Evolutionary conservation across 2,113 vertebrate genomes (phyloP).

Genomic region (Probosciger aterrimus): DNA sequence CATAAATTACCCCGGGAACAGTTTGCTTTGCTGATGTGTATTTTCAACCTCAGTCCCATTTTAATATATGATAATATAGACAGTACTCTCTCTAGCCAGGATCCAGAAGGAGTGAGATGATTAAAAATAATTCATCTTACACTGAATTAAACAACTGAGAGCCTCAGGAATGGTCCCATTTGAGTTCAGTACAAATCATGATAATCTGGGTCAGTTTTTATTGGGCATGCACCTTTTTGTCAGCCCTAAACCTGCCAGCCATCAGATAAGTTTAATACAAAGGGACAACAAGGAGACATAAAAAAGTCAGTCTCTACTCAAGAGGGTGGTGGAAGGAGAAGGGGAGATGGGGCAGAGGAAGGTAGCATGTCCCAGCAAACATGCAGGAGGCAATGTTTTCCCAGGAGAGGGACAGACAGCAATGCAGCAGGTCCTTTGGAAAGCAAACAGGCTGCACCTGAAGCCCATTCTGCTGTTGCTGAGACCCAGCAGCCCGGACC

Average conservation of each 20-base stretch:
- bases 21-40: slow-evolving; percentile 16
- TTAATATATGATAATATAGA: slow-evolving; percentile 52
- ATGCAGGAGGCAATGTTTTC: neutral
- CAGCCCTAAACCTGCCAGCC: slow-evolving; percentile 45
- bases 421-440: neutral
- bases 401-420: neutral
- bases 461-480: slow-evolving; percentile 22
- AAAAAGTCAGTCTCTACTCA: neutral
- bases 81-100: neutral
- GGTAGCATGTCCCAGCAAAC: neutral
- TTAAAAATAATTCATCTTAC: slow-evolving; percentile 66
- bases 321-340: neutral
- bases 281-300: slow-evolving; percentile 19
- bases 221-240: slow-evolving; percentile 22
- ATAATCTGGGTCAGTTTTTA: slow-evolving; percentile 66
- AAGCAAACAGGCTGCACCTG: slow-evolving; percentile 26
- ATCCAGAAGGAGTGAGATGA: slow-evolving; percentile 45
- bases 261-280: slow-evolving; percentile 19
- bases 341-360: neutral
- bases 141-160: slow-evolving; percentile 50
- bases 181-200: slow-evolving; percentile 49
- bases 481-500: neutral
- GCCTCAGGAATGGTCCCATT: slow-evolving; percentile 7
- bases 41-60: slow-evolving; percentile 46
- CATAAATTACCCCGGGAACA: slow-evolving; percentile 7